Conservation (phyloP, 2,888 invertebrate species). For the Sinhomidia bicolor region DNA sequence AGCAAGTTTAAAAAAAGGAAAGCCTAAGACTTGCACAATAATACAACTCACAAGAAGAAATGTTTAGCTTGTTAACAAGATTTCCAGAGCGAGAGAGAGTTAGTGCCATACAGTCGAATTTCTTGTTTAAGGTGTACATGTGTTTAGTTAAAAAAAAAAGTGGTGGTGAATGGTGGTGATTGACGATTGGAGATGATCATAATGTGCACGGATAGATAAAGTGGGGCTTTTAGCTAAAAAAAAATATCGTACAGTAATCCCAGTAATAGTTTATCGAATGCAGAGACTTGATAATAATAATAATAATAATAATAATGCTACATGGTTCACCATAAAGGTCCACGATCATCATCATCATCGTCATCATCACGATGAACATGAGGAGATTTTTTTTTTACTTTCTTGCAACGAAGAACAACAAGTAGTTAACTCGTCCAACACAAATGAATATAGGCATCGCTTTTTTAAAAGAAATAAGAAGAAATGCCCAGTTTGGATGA, state of each 20-base stretch:
- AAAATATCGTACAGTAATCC: neutral
- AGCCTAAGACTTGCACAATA: too few relatives aligned
- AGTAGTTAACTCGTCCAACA: conserved; percentile 1
- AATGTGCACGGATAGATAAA: conserved; percentile 10
- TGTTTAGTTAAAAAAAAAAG: conserved; percentile 21
- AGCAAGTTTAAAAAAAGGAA: conserved; percentile 32
- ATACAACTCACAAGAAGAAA: conserved; percentile 4
- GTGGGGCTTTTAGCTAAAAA: conserved; percentile 1
- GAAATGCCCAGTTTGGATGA: too few relatives aligned
- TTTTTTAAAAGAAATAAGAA: neutral
- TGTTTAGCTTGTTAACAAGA: conserved; percentile 12
- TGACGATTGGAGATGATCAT: conserved; percentile 24
- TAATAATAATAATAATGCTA: too few relatives aligned
- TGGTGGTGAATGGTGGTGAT: conserved; percentile 35
- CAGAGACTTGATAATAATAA: neutral
- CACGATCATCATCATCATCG: conserved; percentile 44
- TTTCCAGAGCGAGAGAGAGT: conserved; percentile 30
- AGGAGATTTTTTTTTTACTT: conserved; percentile 30
- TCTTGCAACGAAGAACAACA: conserved; percentile 19
- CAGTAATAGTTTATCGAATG: neutral
- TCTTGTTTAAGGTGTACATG: neutral
- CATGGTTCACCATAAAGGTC: neutral
- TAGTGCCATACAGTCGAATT: neutral
- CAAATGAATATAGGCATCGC: too few relatives aligned
- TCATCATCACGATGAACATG: conserved; percentile 3